Percentiles rank a stretch among this genome's conserved stretches.
Conservation (phyloP, 2,113 vertebrate genomes). For the Myxocyprinus asiaticus region DNA sequence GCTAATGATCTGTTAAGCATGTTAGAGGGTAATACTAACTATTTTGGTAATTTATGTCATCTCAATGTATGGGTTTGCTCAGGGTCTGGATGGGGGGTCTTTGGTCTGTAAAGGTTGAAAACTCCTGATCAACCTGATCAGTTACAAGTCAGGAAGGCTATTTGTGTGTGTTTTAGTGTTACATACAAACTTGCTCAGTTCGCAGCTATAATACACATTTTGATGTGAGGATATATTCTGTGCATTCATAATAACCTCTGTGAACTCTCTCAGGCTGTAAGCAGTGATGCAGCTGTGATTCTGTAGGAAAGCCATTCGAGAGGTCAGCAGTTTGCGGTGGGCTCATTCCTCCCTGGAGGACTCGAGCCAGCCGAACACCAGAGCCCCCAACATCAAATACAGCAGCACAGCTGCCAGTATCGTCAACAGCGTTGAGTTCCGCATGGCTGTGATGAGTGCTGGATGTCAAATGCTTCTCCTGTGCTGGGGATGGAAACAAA, state of each 20-base stretch:
- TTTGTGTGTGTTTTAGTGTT: too few relatives aligned
- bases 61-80: too few relatives aligned
- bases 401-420: constrained; percentile 81
- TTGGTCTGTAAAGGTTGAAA: too few relatives aligned
- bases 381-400: constrained; percentile 85
- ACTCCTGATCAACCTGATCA: too few relatives aligned
- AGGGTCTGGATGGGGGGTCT: too few relatives aligned
- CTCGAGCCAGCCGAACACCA: constrained; percentile 85
- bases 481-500: background rate
- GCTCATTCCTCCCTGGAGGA: constrained; percentile 71
- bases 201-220: too few relatives aligned
- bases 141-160: too few relatives aligned
- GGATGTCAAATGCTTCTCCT: background rate
- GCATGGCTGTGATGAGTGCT: constrained; percentile 72
- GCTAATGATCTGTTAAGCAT: too few relatives aligned
- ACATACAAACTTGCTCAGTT: too few relatives aligned
- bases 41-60: too few relatives aligned
- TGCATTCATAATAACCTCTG: constrained; percentile 71
- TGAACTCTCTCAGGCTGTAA: constrained; percentile 69
- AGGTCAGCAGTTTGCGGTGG: constrained; percentile 63
- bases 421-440: constrained; percentile 80
- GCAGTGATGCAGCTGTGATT: constrained; percentile 76
- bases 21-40: too few relatives aligned
- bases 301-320: constrained; percentile 71
- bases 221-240: background rate